Percentiles rank a stretch among this genome's conserved stretches.
These are phyloP conservation scores for Tridacna crocea DNA, from an alignment of 2,888 invertebrate species.

Conservation along the genomic window DNA sequence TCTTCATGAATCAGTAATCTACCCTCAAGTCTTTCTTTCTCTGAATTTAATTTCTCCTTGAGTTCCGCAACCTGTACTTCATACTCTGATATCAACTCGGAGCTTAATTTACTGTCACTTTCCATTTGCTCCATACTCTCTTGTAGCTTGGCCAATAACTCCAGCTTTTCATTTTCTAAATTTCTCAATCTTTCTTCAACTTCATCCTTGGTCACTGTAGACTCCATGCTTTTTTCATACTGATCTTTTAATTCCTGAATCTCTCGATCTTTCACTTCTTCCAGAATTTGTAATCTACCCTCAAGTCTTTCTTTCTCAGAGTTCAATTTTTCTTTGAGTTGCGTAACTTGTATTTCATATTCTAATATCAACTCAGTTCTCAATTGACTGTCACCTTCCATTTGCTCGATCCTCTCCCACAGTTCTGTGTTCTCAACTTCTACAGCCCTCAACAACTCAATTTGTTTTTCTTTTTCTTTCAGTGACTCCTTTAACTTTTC, in stretches of 20 bases:
- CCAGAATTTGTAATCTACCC: background rate
- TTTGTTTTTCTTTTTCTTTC: background rate
- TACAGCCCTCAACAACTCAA: background rate
- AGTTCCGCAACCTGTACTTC: background rate
- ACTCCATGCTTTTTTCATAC: background rate
- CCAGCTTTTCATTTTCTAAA: background rate
- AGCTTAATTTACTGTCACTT: background rate
- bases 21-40: background rate
- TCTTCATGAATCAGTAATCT: background rate
- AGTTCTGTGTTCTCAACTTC: background rate
- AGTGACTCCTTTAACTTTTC: slow-evolving; percentile 11
- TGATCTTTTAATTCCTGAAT: background rate
- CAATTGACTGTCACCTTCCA: background rate
- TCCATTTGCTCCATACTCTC: background rate
- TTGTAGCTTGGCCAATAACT: background rate
- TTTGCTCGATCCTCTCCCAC: background rate
- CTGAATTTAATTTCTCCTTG: background rate
- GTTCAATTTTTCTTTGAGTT: background rate
- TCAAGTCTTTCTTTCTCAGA: background rate
- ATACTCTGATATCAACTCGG: background rate
- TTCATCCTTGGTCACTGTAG: background rate
- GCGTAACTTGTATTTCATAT: background rate
- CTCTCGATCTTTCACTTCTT: background rate
- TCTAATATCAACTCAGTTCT: background rate
- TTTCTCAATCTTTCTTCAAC: background rate